phyloP scores from a whole-genome alignment of 2,797 vertebrate genomes.

The Poeciliopsis paucimaculata region DNA sequence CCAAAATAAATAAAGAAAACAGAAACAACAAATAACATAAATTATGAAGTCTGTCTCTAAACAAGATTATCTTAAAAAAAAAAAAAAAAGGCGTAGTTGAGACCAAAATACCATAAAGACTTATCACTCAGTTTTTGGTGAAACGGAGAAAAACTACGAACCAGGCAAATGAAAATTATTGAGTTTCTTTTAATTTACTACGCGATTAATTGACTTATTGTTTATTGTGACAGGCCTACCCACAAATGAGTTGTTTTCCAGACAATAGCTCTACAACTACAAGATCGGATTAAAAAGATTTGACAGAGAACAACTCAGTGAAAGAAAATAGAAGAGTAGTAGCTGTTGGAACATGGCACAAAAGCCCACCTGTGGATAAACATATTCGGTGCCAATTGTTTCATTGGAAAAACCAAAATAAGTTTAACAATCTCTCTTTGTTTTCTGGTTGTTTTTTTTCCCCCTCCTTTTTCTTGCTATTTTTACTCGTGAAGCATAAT shows the following conservation, averaged over 20 bases:
- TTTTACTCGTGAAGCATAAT: constrained; percentile 40
- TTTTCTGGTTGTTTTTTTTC: constrained; percentile 11
- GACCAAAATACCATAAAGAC: too few relatives aligned
- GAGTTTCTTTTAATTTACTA: too few relatives aligned
- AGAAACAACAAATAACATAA: too few relatives aligned
- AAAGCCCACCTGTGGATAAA: neutral
- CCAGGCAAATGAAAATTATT: too few relatives aligned
- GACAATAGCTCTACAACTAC: neutral
- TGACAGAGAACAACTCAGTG: neutral
- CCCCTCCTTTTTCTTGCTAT: constrained; percentile 28
- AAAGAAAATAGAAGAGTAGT: neutral
- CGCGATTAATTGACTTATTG: too few relatives aligned
- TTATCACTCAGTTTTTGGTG: too few relatives aligned
- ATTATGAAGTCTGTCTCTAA: too few relatives aligned
- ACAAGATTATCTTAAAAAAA: too few relatives aligned
- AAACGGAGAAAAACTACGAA: too few relatives aligned
- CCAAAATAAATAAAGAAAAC: too few relatives aligned
- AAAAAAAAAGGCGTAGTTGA: too few relatives aligned
- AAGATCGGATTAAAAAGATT: constrained; percentile 12
- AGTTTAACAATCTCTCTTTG: constrained; percentile 5
- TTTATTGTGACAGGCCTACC: too few relatives aligned
- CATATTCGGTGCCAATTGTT: constrained; percentile 8
- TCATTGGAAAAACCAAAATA: neutral
- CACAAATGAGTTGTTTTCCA: constrained; percentile 4
- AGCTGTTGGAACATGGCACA: neutral